phyloP scores from a whole-genome alignment of 2,113 vertebrate genomes.

The Entelurus aequoreus region DNA sequence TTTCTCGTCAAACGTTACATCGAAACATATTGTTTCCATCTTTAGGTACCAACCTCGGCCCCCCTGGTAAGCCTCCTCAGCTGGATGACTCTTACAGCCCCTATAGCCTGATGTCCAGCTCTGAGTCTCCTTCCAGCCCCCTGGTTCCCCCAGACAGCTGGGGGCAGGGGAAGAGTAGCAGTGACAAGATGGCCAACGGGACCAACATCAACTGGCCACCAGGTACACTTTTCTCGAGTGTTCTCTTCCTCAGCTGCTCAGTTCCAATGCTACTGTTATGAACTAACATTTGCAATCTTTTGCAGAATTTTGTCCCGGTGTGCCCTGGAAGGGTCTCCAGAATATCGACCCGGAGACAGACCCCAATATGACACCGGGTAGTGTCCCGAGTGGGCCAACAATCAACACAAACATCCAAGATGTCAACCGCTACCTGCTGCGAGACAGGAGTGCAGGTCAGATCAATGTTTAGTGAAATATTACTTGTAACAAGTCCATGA shows the following conservation, averaged over 20 bases:
- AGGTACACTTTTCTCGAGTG: constrained; percentile 63
- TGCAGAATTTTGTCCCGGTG: constrained; percentile 92
- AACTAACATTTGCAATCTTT: constrained; percentile 4
- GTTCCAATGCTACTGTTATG: neutral
- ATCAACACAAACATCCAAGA: constrained; percentile 97
- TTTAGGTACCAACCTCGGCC: constrained; percentile 85
- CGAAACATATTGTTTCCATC: neutral
- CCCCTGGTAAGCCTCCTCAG: constrained; percentile 83
- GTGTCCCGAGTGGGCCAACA: constrained; percentile 89
- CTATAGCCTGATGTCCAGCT: constrained; percentile 85
- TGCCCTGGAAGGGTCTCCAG: constrained; percentile 97
- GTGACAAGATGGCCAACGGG: constrained; percentile 91
- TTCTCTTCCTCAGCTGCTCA: no score
- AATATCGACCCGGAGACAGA: constrained; percentile 93
- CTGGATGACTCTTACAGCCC: constrained; percentile 87
- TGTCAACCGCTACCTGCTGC: constrained; percentile 93
- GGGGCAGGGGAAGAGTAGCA: constrained; percentile 89
- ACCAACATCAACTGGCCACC: constrained; percentile 96
- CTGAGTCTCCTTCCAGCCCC: constrained; percentile 84
- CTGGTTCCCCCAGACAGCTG: constrained; percentile 87
- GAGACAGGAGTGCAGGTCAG: constrained; percentile 86
- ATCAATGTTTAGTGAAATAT: neutral
- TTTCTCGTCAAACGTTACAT: no score
- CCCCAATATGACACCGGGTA: constrained; percentile 90
- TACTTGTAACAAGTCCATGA: no score